A percentile compares a stretch with the other conserved stretches of the same genome.
These are phyloP conservation scores for Anableps anableps DNA, from an alignment of 2,797 vertebrate species.

Conservation along the genomic window DNA sequence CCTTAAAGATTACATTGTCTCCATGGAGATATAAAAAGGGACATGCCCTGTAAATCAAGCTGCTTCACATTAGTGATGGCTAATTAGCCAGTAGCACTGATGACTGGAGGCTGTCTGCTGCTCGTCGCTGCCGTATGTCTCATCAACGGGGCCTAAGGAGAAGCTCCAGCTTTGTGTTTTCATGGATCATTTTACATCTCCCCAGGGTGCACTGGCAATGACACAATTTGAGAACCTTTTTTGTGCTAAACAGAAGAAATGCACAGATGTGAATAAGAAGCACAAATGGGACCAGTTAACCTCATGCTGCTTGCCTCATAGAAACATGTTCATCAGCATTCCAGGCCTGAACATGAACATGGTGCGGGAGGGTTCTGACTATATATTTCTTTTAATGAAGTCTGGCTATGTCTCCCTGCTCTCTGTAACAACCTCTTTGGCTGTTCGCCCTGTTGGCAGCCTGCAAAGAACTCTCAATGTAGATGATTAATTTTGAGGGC, in stretches of 20 bases:
- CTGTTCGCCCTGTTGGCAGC: conserved; percentile 25
- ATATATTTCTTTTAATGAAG: conserved; percentile 20
- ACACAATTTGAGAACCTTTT: conserved; percentile 43
- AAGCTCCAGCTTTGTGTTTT: conserved; percentile 49
- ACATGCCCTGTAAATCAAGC: conserved; percentile 69
- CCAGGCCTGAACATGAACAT: conserved; percentile 8
- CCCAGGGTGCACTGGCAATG: conserved; percentile 47
- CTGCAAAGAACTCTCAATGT: conserved; percentile 47
- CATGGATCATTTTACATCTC: conserved; percentile 65
- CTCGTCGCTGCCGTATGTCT: conserved; percentile 52
- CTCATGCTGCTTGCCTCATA: conserved; percentile 39
- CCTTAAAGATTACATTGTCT: conserved; percentile 60
- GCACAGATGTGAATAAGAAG: conserved; percentile 34
- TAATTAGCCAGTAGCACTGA: conserved; percentile 76
- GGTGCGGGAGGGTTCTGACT: conserved; percentile 21
- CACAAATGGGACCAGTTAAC: conserved; percentile 48
- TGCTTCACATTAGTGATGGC: conserved; percentile 77
- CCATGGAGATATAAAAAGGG: conserved; percentile 64
- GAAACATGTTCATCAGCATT: conserved; percentile 47
- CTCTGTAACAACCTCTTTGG: conserved; percentile 29
- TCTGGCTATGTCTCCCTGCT: conserved; percentile 14
- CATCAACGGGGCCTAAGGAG: conserved; percentile 22
- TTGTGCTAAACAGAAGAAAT: conserved; percentile 27
- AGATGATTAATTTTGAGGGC: conserved; percentile 71
- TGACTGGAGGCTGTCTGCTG: conserved; percentile 51